Conservation (phyloP, 2,888 invertebrate species). For the Spisula subtruncata region DNA sequence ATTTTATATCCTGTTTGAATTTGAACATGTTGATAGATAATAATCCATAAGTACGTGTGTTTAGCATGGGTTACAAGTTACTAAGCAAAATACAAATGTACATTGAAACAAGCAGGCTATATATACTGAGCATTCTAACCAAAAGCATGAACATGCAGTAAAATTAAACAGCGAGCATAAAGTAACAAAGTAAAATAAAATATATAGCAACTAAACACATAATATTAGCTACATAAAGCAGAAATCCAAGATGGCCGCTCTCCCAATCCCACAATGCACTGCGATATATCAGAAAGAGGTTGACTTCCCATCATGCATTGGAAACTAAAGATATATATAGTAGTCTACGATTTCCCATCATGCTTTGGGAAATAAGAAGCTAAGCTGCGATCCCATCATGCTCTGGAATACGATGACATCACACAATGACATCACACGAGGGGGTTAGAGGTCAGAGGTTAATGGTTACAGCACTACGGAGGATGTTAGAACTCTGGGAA, state of each 20-base stretch:
- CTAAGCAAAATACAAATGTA: no score
- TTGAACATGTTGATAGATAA: background rate
- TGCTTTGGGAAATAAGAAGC: conserved; percentile 44
- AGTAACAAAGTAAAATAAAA: no score
- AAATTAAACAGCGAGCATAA: background rate
- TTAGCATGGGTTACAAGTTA: background rate
- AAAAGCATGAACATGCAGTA: background rate
- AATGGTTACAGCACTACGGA: conserved; percentile 62
- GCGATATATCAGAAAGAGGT: background rate
- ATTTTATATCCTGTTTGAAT: background rate
- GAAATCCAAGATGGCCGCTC: background rate
- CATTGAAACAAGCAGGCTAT: background rate
- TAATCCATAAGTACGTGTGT: background rate
- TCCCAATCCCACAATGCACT: conserved; percentile 38
- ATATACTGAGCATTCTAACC: background rate
- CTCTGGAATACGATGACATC: conserved; percentile 39
- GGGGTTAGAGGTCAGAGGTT: conserved; percentile 35
- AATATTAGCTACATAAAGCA: conserved; percentile 1
- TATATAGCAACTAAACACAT: background rate
- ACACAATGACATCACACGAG: conserved; percentile 33
- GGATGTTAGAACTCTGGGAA: conserved; percentile 63
- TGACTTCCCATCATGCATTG: conserved; percentile 35
- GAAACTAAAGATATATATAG: conserved; percentile 2
- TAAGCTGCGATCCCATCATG: conserved; percentile 49
- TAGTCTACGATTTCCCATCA: conserved; percentile 54